Percentiles rank a stretch among this genome's conserved stretches.
These are phyloP conservation scores for Aphis craccivora DNA, from an alignment of 1,140 invertebrate species.

Conservation along the genomic window DNA sequence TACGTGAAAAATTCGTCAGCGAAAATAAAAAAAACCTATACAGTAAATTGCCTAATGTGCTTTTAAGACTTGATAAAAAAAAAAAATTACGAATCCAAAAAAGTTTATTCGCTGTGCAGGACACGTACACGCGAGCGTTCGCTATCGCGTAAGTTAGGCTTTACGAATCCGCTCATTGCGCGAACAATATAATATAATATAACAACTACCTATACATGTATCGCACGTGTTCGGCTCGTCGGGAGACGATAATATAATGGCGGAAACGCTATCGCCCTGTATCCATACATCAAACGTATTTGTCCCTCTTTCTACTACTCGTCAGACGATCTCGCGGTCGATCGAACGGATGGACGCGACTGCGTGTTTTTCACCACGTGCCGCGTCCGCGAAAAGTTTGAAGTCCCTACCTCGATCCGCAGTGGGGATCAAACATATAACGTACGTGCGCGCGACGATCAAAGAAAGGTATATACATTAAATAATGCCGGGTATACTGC, in stretches of 20 bases:
- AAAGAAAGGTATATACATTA: background rate
- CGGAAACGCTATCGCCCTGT: background rate
- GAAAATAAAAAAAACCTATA: background rate
- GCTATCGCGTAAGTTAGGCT: background rate
- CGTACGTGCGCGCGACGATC: too few species aligned
- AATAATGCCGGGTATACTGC: too few species aligned
- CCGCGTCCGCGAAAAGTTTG: background rate
- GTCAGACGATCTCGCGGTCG: background rate
- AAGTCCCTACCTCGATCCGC: background rate
- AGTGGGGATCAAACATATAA: background rate
- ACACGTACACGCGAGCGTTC: background rate
- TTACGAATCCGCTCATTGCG: background rate
- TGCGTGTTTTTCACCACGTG: background rate
- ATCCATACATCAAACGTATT: background rate
- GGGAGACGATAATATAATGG: background rate
- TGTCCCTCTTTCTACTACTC: background rate
- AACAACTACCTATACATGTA: background rate
- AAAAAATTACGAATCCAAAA: background rate
- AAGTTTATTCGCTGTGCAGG: background rate
- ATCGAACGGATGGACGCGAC: background rate
- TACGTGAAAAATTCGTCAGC: background rate
- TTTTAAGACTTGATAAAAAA: background rate
- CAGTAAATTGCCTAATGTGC: background rate
- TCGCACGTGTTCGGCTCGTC: too few species aligned
- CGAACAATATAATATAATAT: background rate